Conservation (phyloP, 2,888 invertebrate genomes). For the Drosophila dives region DNA sequence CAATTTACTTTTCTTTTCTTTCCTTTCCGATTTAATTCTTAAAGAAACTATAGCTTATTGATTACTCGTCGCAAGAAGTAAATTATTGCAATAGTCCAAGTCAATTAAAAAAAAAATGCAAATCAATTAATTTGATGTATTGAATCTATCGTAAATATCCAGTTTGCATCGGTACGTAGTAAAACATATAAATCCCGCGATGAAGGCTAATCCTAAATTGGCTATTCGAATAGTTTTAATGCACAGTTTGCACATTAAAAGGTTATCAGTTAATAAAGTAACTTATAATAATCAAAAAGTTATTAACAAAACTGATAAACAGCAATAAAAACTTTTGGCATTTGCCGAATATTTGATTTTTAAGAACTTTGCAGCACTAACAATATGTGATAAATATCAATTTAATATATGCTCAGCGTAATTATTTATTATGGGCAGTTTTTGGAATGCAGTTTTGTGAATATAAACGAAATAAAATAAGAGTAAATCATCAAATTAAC, state of each 20-base stretch:
- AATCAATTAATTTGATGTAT: background rate
- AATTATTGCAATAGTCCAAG: background rate
- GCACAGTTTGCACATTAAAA: background rate
- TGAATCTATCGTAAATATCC: background rate
- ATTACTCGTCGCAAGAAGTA: background rate
- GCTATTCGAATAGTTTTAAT: background rate
- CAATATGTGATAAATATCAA: background rate
- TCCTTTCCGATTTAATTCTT: background rate
- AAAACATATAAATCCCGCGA: background rate
- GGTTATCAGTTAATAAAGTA: background rate
- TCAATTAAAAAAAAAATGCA: background rate
- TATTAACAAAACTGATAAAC: background rate
- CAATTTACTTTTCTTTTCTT: background rate
- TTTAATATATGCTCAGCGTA: background rate
- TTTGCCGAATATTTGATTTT: background rate
- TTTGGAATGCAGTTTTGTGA: background rate
- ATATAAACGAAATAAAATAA: background rate
- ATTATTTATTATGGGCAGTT: background rate
- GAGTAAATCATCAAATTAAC: background rate
- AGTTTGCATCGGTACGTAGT: background rate
- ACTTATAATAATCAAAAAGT: too few species aligned
- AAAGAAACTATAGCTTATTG: background rate
- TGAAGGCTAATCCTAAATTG: background rate
- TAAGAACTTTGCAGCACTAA: background rate
- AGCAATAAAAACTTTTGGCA: background rate